Conservation (phyloP, 2,888 invertebrate genomes). For the Chalcosyrphus nemorum region DNA sequence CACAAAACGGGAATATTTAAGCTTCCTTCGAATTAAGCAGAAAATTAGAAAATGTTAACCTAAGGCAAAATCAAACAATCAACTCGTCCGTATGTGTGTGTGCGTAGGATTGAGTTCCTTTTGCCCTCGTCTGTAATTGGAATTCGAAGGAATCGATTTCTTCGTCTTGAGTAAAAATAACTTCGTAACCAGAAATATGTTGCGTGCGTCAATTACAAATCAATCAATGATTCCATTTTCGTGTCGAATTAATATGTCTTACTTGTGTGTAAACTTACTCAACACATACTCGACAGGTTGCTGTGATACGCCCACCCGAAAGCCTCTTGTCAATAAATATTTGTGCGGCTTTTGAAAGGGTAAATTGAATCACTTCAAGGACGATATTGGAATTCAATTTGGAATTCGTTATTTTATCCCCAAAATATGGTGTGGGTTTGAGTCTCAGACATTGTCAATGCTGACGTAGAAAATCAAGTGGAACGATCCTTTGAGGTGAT, state of each 20-base stretch:
- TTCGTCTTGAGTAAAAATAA: neutral
- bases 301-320: neutral
- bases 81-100: no score
- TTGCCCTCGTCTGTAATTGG: neutral
- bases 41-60: neutral
- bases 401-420: neutral
- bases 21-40: neutral
- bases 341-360: constrained; percentile 10
- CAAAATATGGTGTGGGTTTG: neutral
- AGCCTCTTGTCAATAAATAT: constrained; percentile 13
- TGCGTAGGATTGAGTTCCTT: neutral
- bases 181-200: constrained; percentile 3
- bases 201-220: neutral
- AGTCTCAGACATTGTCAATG: neutral
- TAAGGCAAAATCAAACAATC: neutral
- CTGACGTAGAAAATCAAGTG: neutral
- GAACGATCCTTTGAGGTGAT: neutral
- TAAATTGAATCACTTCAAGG: constrained; percentile 27
- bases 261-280: neutral
- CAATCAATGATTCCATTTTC: constrained; percentile 23
- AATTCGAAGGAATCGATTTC: neutral
- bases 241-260: neutral
- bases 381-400: constrained; percentile 11
- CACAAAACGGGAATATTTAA: neutral
- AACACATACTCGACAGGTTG: constrained; percentile 1